phyloP scores from a whole-genome alignment of 2,113 vertebrate species.

The Machaerirhynchus nigripectus region DNA sequence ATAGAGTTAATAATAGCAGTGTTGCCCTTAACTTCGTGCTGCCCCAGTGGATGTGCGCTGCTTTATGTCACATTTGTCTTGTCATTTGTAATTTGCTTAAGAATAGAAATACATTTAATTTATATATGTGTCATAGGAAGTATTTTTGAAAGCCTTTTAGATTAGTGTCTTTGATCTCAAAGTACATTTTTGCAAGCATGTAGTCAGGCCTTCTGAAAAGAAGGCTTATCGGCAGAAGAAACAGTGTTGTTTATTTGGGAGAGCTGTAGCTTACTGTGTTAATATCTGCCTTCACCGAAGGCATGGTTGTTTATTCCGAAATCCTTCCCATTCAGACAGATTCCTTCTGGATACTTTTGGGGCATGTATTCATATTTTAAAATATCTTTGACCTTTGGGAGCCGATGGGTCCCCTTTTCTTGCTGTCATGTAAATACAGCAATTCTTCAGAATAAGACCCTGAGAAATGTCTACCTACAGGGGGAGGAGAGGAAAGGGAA shows the following conservation, averaged over 20 bases:
- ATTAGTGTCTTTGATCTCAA: not conserved
- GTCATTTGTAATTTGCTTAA: slow-evolving; percentile 12
- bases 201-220: slow-evolving; percentile 33
- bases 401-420: not conserved
- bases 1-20: slow-evolving; percentile 44
- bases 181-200: not conserved
- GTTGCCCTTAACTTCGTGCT: slow-evolving; percentile 52
- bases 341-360: not conserved
- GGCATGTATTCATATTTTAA: not conserved
- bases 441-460: slow-evolving; percentile 16
- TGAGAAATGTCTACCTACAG: slow-evolving; percentile 35
- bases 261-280: not conserved
- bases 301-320: not conserved
- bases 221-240: slow-evolving; percentile 14
- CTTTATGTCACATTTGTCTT: slow-evolving; percentile 30
- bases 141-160: slow-evolving; percentile 15
- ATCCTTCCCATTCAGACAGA: not conserved
- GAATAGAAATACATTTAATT: not conserved
- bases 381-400: slow-evolving; percentile 15
- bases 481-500: slow-evolving; percentile 31
- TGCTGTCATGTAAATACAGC: not conserved
- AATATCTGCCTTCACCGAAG: not conserved
- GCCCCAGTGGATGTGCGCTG: not conserved
- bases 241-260: slow-evolving; percentile 9
- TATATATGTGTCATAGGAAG: not conserved